Percentiles rank a stretch among this genome's conserved stretches.
phyloP scores from a whole-genome alignment of 2,113 vertebrate genomes.

The Rhinoptilus africanus region DNA sequence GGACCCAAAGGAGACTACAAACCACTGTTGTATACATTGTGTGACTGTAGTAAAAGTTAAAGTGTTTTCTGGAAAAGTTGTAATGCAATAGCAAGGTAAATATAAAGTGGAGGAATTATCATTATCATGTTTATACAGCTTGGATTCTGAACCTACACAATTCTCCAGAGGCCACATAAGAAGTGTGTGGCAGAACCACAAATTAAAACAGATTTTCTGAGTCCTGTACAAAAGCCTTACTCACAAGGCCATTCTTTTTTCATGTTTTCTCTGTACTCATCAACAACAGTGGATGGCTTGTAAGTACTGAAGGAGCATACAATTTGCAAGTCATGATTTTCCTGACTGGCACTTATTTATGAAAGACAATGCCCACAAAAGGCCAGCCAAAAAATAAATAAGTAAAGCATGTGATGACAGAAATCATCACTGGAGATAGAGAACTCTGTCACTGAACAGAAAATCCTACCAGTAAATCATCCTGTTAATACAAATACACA shows the following conservation, averaged over 20 bases:
- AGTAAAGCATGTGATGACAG: slow-evolving; percentile 26
- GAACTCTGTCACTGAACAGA: neutral
- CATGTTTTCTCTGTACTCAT: neutral
- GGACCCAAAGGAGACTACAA: neutral
- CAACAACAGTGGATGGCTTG: neutral
- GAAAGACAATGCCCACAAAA: neutral
- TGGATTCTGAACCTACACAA: neutral
- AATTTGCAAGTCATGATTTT: neutral
- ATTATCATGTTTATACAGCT: neutral
- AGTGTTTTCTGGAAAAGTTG: neutral
- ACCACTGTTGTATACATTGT: neutral
- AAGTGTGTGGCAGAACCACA: neutral
- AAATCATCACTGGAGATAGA: neutral
- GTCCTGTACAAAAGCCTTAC: neutral
- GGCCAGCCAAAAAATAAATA: slow-evolving; percentile 19
- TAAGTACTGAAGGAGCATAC: neutral
- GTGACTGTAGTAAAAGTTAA: neutral
- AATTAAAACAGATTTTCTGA: neutral
- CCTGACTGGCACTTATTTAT: neutral
- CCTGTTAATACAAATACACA: neutral
- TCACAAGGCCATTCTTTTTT: neutral
- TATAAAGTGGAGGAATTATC: neutral
- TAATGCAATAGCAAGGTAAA: neutral
- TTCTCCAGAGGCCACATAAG: neutral
- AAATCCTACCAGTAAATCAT: neutral